phyloP scores from a whole-genome alignment of 2,888 invertebrate genomes.

The Cosmopolites sordidus region DNA sequence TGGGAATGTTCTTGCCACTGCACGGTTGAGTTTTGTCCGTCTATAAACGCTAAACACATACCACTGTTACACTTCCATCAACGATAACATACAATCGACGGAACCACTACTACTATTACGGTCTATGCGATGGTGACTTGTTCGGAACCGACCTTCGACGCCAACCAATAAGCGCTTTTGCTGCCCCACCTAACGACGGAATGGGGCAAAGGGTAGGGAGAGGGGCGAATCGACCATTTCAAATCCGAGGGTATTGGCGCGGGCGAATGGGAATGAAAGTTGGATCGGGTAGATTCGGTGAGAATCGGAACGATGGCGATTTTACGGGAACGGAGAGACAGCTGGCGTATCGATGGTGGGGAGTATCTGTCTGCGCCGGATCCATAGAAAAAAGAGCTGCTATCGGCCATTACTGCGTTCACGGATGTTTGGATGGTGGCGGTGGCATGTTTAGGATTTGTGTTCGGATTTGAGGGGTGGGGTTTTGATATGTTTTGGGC shows the following conservation, averaged over 20 bases:
- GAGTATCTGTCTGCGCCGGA: no score
- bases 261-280: constrained; percentile 32
- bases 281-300: constrained; percentile 7
- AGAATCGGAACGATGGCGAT: constrained; percentile 18
- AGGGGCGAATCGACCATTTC: constrained; percentile 40
- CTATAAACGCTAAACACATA: no score
- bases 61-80: background rate
- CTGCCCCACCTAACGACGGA: constrained; percentile 15
- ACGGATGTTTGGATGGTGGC: no score
- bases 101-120: no score
- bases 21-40: background rate
- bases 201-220: constrained; percentile 5
- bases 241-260: constrained; percentile 36
- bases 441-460: no score
- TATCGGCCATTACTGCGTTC: no score
- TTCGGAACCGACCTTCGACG: constrained; percentile 16
- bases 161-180: constrained; percentile 8
- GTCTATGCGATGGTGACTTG: constrained; percentile 4
- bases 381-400: no score
- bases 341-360: no score
- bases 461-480: no score
- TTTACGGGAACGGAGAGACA: background rate
- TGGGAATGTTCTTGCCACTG: no score
- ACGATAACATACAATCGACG: no score
- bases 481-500: no score